Base-by-base conservation (phyloP, 2,888 invertebrate species). In the Pheosia gnoma region DNA sequence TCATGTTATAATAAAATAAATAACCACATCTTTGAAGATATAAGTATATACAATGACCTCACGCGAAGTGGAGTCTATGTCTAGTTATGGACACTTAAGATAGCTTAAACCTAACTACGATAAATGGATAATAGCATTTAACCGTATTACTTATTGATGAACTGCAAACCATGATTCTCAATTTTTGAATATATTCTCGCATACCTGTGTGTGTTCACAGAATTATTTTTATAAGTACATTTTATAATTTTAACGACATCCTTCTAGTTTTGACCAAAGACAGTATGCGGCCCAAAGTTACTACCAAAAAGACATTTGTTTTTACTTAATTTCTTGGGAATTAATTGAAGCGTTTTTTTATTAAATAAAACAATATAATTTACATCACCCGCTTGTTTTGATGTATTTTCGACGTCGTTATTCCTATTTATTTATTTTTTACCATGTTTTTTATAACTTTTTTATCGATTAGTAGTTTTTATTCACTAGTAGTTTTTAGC, bases 381-480 rank as follows among this genome's bases (percentile, higher is more conserved):
- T 72, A 72, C 71, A 68, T 82, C 80, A 81, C 82, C 83, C 74
- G 83, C 83, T 87, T 86, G 82, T 89, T 89, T 89, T 81, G 86
- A 89, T 86, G 84, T 90, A 86, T 87, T 91, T 89, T 90, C 86
- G 75, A 87, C 82, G 80, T 88, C 82, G 80, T 88, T 86, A 88
- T 87, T 88, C 85, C 86, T 90, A 90, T 88, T 88, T 84, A 85
- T 88, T 89, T 91, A 85, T 88, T 89, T 91, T 88, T 84, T 90
- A 89, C 86, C 67, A 67, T 70, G 25, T 79, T 90, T 91, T 90
- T 84, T 90, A 89, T 86, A 82, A 85, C 82, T 81, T 87, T 90
- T 82, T 85, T 82, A 84, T 81, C 76, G 74, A 80, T 79, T 81
- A 83, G 80, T 80, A 83, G 77, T 77, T 74, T 78, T 75, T 80